These are phyloP conservation scores for Cheilosia variabilis DNA, from an alignment of 2,888 invertebrate species.

Conservation along the genomic window DNA sequence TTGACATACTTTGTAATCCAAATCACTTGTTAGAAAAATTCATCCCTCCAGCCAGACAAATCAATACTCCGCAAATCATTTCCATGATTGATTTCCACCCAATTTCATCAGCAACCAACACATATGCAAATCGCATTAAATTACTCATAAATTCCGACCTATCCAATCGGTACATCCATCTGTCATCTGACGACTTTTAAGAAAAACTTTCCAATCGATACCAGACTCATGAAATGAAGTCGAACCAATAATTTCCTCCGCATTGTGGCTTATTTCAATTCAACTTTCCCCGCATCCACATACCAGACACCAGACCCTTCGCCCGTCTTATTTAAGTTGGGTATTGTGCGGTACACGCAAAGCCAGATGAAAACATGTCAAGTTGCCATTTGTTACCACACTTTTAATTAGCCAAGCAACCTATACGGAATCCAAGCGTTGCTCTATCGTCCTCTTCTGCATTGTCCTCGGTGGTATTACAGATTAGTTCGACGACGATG, in stretches of 20 bases:
- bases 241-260: conserved; percentile 47
- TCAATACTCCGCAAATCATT: conserved; percentile 34
- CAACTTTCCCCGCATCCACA: conserved; percentile 17
- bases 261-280: conserved; percentile 51
- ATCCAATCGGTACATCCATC: background rate
- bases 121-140: conserved; percentile 51
- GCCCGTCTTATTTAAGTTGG: background rate
- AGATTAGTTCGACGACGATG: background rate
- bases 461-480: background rate
- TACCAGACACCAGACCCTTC: background rate
- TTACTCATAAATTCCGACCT: conserved; percentile 38
- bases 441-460: background rate
- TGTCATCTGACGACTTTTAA: background rate
- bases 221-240: conserved; percentile 40
- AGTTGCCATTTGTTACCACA: conserved; percentile 40
- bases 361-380: conserved; percentile 30
- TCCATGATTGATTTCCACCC: conserved; percentile 46
- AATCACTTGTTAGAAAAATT: background rate
- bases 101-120: background rate
- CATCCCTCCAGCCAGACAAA: background rate
- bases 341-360: conserved; percentile 3
- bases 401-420: conserved; percentile 48
- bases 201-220: conserved; percentile 47
- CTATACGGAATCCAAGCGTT: conserved; percentile 3
- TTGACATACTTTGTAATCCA: too few relatives aligned